Evolutionary conservation across 2,797 vertebrate species (phyloP), one percentile per base, ranked within the genome.

Genomic region (Paratrypauchen microcephalus): DNA sequence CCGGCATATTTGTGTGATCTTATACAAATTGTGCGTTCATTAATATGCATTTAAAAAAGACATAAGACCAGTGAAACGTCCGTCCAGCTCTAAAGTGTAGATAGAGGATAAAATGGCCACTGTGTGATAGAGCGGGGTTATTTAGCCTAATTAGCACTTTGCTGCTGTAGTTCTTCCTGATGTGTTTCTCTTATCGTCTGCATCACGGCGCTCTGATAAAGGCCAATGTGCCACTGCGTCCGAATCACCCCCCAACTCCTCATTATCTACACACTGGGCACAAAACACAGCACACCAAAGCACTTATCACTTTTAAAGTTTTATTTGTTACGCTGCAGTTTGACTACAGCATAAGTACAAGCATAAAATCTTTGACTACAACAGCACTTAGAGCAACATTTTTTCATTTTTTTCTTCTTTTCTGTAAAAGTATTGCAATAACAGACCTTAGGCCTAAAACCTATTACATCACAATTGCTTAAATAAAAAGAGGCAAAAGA

Each of bases 321-420:
- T 96, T 97, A 97, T 96, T 97, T 93, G 93, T 93, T 95, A 90
- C 86, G 92, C 95, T 92, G 83, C 95, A 95, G 95, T 96, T 95
- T 94, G 92, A 96, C 94, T 95, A 95, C 92, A 95, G 94, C 94
- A 95, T 94, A 94, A 94, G 92, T 95, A 97, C 94, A 97, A 97
- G 95, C 95, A 95, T 95, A 94, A 96, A 96, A 95, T 94, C 92
- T 95, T 96, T 94, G 93, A 95, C 95, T 95, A 97, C 94, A 96
- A 95, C 94, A 95, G 95, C 94, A 96, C 94, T 96, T 95, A 92
- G 94, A 96, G 95, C 95, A 95, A 95, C 92, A 92, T 94, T 90
- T 92, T 91, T 89, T 89, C 82, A 79, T 85, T 86, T 87, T 87
- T 86, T 84, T 71, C 74, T 78, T 88, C 82, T 94, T 94, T 95